A percentile compares a stretch with the other conserved stretches of the same genome.
phyloP scores from a whole-genome alignment of 2,888 invertebrate genomes.

The Caenorhabditis sp. region DNA sequence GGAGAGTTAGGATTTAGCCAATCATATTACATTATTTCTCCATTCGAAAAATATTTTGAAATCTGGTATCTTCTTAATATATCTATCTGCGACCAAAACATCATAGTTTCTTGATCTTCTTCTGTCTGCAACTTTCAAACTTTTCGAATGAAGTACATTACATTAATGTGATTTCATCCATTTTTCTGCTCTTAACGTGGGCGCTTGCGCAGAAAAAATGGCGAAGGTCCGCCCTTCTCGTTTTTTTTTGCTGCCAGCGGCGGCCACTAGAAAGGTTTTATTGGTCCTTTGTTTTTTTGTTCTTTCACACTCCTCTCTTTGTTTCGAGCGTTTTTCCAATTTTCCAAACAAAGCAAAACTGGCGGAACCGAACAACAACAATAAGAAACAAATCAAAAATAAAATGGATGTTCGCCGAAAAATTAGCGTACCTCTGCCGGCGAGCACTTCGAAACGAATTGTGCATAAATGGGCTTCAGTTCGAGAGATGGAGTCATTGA shows the following conservation, averaged over 20 bases:
- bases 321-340: background rate
- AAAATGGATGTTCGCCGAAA: slow-evolving; percentile 53
- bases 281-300: background rate
- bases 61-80: too few relatives aligned
- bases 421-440: slow-evolving; percentile 53
- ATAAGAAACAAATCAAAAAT: background rate
- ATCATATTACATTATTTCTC: too few relatives aligned
- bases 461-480: slow-evolving; percentile 57
- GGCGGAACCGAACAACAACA: background rate
- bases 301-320: background rate
- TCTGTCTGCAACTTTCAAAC: too few relatives aligned
- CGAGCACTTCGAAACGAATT: slow-evolving; percentile 29
- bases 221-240: background rate
- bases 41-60: too few relatives aligned
- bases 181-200: background rate
- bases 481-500: slow-evolving; percentile 48
- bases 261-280: too few relatives aligned
- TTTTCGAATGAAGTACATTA: background rate
- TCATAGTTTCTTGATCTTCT: too few relatives aligned
- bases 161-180: background rate
- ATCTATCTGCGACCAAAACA: too few relatives aligned
- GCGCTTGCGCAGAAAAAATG: background rate
- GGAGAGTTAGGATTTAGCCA: too few relatives aligned
- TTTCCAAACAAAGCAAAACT: background rate
- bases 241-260: too few relatives aligned